Evolutionary conservation across 2,113 vertebrate species (phyloP), one percentile per base, ranked within the genome.

Genomic region (Hydrolagus affinis): DNA sequence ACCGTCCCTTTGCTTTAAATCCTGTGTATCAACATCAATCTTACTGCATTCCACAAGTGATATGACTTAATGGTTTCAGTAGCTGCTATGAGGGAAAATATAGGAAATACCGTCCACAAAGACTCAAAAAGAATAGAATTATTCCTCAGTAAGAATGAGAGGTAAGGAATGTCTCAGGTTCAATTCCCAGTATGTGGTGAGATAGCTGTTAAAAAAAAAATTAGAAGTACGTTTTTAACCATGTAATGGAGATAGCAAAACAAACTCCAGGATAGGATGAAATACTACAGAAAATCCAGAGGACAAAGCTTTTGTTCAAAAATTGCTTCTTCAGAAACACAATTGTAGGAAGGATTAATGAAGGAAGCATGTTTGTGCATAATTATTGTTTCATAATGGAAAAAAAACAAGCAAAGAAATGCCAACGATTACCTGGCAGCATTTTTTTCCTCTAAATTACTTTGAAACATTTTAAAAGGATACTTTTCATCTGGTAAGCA

Each of bases 401-500:
- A 68, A 87, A 89, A 85, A 3, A 56, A 64, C 76, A 90, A 87
- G 89, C 74, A 86, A 87, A 86, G 85, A 85, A 87, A 68, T 62
- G 0, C 0, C 64, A 74, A 3, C 0, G 86, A 57, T 86, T 85
- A 88, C 87, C 85, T 9, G 21, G 15, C n/a, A 25, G 1, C 6
- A 44, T 44, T 44, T 44, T 6, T 44, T 62, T 64, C n/a, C 28
- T 73, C 3, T 30, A 62, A 25, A 28, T 62, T 15, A 25, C 25
- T 0, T 12, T 76, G 30, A 75, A 60, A 77, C 44, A 60, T 44
- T 4, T 77, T 77, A 76, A 76, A 10, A 57, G 56, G 21, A 75
- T 56, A 75, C 73, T 74, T 90, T 74, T 66, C 89, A 92, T 89
- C 87, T 91, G 72, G 4, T 32, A 88, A 89, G 88, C 23, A 93